Evolutionary conservation across 2,113 vertebrate genomes (phyloP).

Genomic region (Sinocyclocheilus maitianheensis): DNA sequence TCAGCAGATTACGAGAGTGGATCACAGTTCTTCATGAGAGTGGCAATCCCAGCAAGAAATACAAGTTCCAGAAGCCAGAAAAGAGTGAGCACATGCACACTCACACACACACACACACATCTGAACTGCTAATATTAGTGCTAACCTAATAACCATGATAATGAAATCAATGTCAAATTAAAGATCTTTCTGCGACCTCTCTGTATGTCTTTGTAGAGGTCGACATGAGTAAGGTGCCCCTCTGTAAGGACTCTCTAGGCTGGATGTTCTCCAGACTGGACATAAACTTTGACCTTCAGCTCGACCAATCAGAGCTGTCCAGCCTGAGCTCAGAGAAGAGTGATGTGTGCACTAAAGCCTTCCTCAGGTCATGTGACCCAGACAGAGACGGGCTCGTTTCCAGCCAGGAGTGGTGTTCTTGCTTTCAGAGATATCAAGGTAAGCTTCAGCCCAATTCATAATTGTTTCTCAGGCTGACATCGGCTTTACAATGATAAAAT

Average conservation of each 20-base stretch:
- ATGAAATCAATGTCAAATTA: background rate
- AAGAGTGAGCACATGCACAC: conserved; percentile 80
- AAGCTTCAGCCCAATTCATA: conserved; percentile 48
- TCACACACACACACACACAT: background rate
- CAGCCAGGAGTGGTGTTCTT: conserved; percentile 97
- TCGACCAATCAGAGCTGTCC: conserved; percentile 91
- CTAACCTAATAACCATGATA: background rate
- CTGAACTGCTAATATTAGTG: background rate
- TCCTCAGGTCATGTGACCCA: conserved; percentile 93
- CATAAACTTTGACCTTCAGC: conserved; percentile 89
- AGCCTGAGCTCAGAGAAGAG: conserved; percentile 91
- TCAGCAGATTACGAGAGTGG: conserved; percentile 89
- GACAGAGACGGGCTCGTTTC: conserved; percentile 88
- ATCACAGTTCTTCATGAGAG: conserved; percentile 94
- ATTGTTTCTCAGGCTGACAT: background rate
- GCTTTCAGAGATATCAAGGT: conserved; percentile 98
- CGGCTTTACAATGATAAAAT: background rate
- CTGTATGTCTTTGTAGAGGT: conserved; percentile 73
- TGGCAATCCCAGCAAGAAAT: conserved; percentile 85
- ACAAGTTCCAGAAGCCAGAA: conserved; percentile 84
- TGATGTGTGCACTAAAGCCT: conserved; percentile 85
- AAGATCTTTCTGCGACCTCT: background rate
- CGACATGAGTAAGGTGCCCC: conserved; percentile 86
- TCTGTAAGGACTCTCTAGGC: conserved; percentile 93
- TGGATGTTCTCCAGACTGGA: conserved; percentile 99